Evolutionary conservation across 2,113 vertebrate genomes (phyloP), one percentile per base, ranked within the genome.

Genomic region (Paracanthobrama guichenoti): DNA sequence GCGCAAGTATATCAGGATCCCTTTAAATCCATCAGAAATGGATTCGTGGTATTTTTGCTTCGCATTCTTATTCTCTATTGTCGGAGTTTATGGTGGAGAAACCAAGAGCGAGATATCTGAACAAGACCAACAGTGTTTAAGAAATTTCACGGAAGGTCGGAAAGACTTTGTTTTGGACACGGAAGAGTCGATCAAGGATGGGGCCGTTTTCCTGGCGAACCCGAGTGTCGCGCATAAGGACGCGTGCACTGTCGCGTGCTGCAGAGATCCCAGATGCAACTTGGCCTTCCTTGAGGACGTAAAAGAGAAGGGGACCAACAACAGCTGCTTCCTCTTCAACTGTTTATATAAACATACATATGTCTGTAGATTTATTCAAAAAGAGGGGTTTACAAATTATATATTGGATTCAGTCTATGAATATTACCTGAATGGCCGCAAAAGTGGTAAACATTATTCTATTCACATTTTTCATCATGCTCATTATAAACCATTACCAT

Each of bases 341-440:
- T 99, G 97, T 90, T 81, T 97, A 66, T 94, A 95, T 44, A 93
- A 95, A 50, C 94, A 95, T 48, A 85, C 81, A 35, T 97, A 96
- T 2, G 95, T 96, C 75, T 99, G 97, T 92, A 93, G 93, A 87
- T 97, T 99, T 85, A 92, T 94, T 66, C 93, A 89, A 86, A 94
- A 93, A 85, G 4, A 28, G 0, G 95, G 95, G 3, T 98, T 95
- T 88, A 82, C 77, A 80, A 97, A 92, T 91, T 96, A 94, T 88
- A 88, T 98, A 87, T 11, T 72, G 16, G 3, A 76, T 0, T 11
- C 86, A 0, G 92, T 96, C 24, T 96, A 93, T 28, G 83, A 85
- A 55, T 88, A 90, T 16, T 94, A 96, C 87, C 89, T 95, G 77
- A 50, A 14, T 2, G 77, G 60, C 14, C 64, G 24, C 1, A 55